These are phyloP conservation scores for Polyergus mexicanus DNA, from an alignment of 1,140 invertebrate species.

Conservation along the genomic window DNA sequence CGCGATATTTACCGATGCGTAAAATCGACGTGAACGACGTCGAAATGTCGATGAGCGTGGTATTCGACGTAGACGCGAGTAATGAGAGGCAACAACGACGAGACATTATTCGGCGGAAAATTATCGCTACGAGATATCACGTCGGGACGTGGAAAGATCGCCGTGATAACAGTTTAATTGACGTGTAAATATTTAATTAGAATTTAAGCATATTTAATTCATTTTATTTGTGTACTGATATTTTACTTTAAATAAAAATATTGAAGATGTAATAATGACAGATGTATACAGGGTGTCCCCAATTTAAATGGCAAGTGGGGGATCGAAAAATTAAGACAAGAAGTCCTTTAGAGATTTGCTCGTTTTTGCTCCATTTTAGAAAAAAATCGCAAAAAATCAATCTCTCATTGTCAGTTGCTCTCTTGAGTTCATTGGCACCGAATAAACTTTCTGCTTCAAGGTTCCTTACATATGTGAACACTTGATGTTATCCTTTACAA, in stretches of 20 bases:
- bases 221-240: background rate
- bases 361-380: too few relatives aligned
- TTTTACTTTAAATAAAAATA: background rate
- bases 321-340: too few relatives aligned
- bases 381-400: too few relatives aligned
- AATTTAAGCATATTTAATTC: background rate
- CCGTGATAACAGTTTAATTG: background rate
- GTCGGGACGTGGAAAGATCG: background rate
- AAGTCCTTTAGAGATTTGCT: too few relatives aligned
- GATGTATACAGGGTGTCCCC: too few relatives aligned
- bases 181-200: slow-evolving; percentile 26
- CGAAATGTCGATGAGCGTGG: background rate
- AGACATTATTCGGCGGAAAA: slow-evolving; percentile 23
- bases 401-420: too few relatives aligned
- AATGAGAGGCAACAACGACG: slow-evolving; percentile 37
- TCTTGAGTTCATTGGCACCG: too few relatives aligned
- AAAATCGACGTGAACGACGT: slow-evolving; percentile 31
- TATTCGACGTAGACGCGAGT: slow-evolving; percentile 9
- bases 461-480: too few relatives aligned
- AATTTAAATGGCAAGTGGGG: too few relatives aligned
- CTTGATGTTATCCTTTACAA: too few relatives aligned
- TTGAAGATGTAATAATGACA: background rate
- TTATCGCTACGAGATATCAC: slow-evolving; percentile 11
- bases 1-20: slow-evolving; percentile 47
- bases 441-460: too few relatives aligned